Evolutionary conservation across 2,113 vertebrate species (phyloP).

Genomic region (Pluvianellus socialis): DNA sequence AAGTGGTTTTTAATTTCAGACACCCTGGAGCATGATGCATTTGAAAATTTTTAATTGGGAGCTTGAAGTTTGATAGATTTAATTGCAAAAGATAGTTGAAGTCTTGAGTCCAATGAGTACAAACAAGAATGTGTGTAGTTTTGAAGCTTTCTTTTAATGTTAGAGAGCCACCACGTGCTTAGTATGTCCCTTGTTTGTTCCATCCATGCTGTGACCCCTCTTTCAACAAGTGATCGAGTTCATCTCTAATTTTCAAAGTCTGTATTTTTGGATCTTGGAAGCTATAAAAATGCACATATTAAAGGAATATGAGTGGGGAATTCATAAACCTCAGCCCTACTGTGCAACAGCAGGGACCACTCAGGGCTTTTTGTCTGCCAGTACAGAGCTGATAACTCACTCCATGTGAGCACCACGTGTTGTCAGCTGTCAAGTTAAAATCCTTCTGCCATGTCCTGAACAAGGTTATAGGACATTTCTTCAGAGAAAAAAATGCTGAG

Average conservation of each 20-base stretch:
- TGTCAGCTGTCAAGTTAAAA: neutral
- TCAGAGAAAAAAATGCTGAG: neutral
- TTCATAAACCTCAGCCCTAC: neutral
- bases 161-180: slow-evolving; percentile 57
- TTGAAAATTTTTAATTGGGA: slow-evolving; percentile 59
- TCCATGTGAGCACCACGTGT: neutral
- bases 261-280: neutral
- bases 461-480: neutral
- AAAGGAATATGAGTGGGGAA: neutral
- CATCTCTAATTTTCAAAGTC: neutral
- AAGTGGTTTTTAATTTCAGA: slow-evolving; percentile 52
- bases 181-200: neutral
- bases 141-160: slow-evolving; percentile 48
- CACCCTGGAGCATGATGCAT: slow-evolving; percentile 56
- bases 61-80: slow-evolving; percentile 61
- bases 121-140: neutral
- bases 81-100: slow-evolving; percentile 53
- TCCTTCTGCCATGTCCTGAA: neutral
- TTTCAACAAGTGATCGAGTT: neutral
- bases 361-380: neutral
- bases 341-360: fast-evolving
- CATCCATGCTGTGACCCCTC: neutral
- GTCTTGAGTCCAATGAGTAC: neutral
- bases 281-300: neutral
- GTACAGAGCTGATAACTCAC: neutral